Percentiles rank a stretch among this genome's conserved stretches.
These are phyloP conservation scores for Agrochola macilenta DNA, from an alignment of 2,888 invertebrate species.

Conservation along the genomic window DNA sequence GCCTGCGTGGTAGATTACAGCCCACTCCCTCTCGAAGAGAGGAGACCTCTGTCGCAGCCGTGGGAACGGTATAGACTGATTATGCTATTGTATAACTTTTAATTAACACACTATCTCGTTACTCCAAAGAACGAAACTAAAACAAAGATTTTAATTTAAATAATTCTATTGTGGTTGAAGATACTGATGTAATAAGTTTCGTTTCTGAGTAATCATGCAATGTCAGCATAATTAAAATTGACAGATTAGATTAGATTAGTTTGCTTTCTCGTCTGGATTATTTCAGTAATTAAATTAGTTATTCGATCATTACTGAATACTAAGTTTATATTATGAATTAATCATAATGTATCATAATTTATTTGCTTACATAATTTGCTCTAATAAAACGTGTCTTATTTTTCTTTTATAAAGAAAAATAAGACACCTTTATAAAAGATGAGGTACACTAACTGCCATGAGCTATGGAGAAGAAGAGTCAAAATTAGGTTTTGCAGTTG, in stretches of 20 bases:
- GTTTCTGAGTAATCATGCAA: constrained; percentile 25
- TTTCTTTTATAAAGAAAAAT: too few species aligned
- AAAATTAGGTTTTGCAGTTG: too few species aligned
- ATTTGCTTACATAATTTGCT: neutral
- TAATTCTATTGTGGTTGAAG: constrained; percentile 12
- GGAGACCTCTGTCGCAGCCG: too few species aligned
- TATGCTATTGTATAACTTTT: constrained; percentile 5
- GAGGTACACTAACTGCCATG: too few species aligned
- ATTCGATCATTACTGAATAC: neutral
- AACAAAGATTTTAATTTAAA: constrained; percentile 22
- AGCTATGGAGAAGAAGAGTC: too few species aligned
- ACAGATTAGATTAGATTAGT: constrained; percentile 11
- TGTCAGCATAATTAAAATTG: constrained; percentile 28
- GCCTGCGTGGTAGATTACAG: too few species aligned
- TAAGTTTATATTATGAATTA: neutral
- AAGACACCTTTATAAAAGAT: too few species aligned
- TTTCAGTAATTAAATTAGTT: constrained; percentile 5
- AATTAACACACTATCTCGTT: constrained; percentile 14
- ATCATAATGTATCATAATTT: neutral
- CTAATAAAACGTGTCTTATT: too few species aligned
- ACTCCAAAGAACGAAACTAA: neutral
- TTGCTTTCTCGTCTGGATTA: constrained; percentile 23
- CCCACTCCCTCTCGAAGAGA: too few species aligned
- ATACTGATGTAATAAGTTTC: constrained; percentile 25
- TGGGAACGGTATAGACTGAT: too few species aligned